Base-by-base conservation (phyloP, 2,888 invertebrate genomes). In the Eupithecia subumbrata region DNA sequence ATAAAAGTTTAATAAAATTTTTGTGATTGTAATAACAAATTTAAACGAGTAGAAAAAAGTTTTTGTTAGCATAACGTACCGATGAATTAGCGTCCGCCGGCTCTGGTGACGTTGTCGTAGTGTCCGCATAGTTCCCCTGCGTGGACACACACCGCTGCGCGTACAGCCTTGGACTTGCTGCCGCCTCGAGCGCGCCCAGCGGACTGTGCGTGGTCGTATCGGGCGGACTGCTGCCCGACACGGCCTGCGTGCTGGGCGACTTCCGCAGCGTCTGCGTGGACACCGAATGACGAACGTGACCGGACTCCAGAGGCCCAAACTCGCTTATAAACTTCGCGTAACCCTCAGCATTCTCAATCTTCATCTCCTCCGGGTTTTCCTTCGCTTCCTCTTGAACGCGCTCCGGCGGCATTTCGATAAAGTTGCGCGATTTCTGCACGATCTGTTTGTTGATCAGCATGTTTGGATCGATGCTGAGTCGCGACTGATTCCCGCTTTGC, bases 151-250 rank as follows among this genome's bases (percentile, higher is more conserved):
- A 60, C 79, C 86, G 80, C 83, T 85, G 71, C 81, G 85, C 77
- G 69, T 88, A 76, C n/a, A 76, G 75, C 3, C 78, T 83, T 48
- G 87, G 85, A 48, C 85, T 83, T 72, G 83, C 81, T 11, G 86
- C 85, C 43, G 89, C 82, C 80, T 92, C 93, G 66, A 94, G 90
- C 7, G 96, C 95, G 74, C 97, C 97, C 76, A 96, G 94, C 18
- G 98, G 98, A 90, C 97, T 97, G 85, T 97, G 97, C 0, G 98
- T 98, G 0, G 98, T 98, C 0, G 98, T 98, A 85, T 98, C 98
- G 0, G 98, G 98, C 9, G 98, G 97, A 66, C 90, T 90, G 77
- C 89, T 84, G 30, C 90, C 89, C 12, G 88, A 86, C 63, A 83
- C 87, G 22, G 85, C 89, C 70, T 83, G 85, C 16, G 82, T 83